Evolutionary conservation across 2,797 vertebrate species (phyloP).

Genomic region (Craterocephalus amniculus): DNA sequence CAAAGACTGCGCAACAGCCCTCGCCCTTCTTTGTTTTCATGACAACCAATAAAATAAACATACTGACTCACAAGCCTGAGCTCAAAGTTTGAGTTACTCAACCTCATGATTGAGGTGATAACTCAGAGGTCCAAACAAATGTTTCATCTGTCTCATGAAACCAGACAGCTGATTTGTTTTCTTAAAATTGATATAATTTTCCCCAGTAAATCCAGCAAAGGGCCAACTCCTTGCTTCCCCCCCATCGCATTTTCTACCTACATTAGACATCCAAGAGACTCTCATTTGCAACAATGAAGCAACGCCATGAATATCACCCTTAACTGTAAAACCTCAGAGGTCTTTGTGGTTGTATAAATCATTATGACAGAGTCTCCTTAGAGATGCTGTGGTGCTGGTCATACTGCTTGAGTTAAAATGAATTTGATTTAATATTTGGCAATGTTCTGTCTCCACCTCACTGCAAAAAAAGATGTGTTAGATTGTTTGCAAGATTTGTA

Average conservation of each 20-base stretch:
- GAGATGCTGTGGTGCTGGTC: conserved; percentile 79
- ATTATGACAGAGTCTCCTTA: conserved; percentile 85
- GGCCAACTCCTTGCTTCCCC: conserved; percentile 33
- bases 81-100: conserved; percentile 37
- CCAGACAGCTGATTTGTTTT: conserved; percentile 43
- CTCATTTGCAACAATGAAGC: conserved; percentile 78
- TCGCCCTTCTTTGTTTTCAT: conserved; percentile 76
- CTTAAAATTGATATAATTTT: conserved; percentile 48
- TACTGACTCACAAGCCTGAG: conserved; percentile 64
- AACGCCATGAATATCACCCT: conserved; percentile 78
- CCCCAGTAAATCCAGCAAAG: conserved; percentile 34
- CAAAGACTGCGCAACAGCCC: conserved; percentile 57
- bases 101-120: conserved; percentile 40
- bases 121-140: conserved; percentile 52
- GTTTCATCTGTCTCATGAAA: conserved; percentile 50
- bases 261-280: conserved; percentile 68
- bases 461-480: conserved; percentile 61
- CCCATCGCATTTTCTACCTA: conserved; percentile 44
- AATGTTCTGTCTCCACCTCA: conserved; percentile 49
- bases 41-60: conserved; percentile 79
- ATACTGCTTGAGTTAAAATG: conserved; percentile 72
- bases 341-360: conserved; percentile 81
- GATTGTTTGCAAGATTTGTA: conserved; percentile 66
- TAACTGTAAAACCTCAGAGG: conserved; percentile 82
- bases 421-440: conserved; percentile 77